Evolutionary conservation across 1,140 invertebrate species (phyloP), one percentile per base, ranked within the genome.

Genomic region (Nautilus pompilius): DNA sequence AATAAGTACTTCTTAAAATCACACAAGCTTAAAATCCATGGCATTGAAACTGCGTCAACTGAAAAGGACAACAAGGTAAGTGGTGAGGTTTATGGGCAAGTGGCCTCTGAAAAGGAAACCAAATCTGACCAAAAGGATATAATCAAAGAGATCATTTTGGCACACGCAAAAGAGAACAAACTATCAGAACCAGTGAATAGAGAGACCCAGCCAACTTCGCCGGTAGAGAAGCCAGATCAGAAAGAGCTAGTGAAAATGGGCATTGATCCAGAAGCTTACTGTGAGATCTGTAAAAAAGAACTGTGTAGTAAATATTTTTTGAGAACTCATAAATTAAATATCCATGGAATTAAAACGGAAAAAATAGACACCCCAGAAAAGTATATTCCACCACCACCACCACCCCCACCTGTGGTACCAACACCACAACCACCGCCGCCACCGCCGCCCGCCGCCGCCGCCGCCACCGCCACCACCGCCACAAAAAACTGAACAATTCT

Each of bases 1-100:
- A 99, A 99, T 84, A 99, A 99, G 82, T 99, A 99, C 77, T 99
- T 99, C 80, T 95, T 99, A 90, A 95, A 98, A 79, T 99, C 96
- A 0, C 97, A 99, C 84, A 99, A 99, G 93, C 90, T 98, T 72
- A 91, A 98, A 80, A 98, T 99, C 92, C 97, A 99, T 81, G 95
- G 96, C 17, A 96, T 99, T 34, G 79, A 76, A 28, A 63, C 71
- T 24, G 41, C 63, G 24, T 49, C 62, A 32, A 51, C 61, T 4
- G 60, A 65, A 20, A 59, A 57, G 24, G 55, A 57, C 8, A 57
- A 57, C 29, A 57, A 57, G 29, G 29, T 20, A 33, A 57, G 55
- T 36, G 30, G 22, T n/a, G n/a, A n/a, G n/a, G n/a, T n/a, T n/a
- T n/a, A n/a, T n/a, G 29, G 20, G 6, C 30, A 33, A 30, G 30